phyloP scores from a whole-genome alignment of 2,888 invertebrate genomes.

The Microctonus brassicae region DNA sequence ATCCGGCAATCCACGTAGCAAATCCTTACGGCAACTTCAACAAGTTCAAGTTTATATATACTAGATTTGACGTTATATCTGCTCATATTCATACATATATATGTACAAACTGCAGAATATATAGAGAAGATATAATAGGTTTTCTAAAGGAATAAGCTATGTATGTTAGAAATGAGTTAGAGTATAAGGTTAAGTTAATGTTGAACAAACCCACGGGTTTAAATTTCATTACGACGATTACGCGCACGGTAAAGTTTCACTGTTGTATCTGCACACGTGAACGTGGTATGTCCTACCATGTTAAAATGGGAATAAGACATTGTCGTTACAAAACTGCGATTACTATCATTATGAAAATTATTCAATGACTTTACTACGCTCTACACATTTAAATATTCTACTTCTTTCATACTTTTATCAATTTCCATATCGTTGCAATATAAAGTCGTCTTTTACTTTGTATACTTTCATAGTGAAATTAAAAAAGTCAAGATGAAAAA shows the following conservation, averaged over 20 bases:
- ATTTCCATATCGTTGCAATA: neutral
- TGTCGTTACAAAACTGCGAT: neutral
- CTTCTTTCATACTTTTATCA: neutral
- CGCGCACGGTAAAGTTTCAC: constrained; percentile 27
- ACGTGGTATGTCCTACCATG: constrained; percentile 2
- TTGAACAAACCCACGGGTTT: constrained; percentile 49
- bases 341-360: constrained; percentile 6
- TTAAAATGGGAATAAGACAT: constrained; percentile 18
- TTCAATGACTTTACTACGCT: neutral
- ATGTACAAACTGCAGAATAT: neutral
- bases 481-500: neutral
- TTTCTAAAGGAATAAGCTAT: constrained; percentile 2
- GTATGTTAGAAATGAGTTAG: constrained; percentile 13
- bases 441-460: neutral
- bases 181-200: constrained; percentile 30
- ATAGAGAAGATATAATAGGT: neutral
- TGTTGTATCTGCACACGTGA: neutral
- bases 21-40: constrained; percentile 1
- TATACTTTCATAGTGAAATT: constrained; percentile 21
- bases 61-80: constrained; percentile 16
- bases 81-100: neutral
- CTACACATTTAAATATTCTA: neutral
- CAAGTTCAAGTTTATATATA: neutral
- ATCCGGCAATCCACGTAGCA: constrained; percentile 1
- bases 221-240: constrained; percentile 57